Evolutionary conservation across 1,140 invertebrate species (phyloP).

Genomic region (Babylonia areolata): DNA sequence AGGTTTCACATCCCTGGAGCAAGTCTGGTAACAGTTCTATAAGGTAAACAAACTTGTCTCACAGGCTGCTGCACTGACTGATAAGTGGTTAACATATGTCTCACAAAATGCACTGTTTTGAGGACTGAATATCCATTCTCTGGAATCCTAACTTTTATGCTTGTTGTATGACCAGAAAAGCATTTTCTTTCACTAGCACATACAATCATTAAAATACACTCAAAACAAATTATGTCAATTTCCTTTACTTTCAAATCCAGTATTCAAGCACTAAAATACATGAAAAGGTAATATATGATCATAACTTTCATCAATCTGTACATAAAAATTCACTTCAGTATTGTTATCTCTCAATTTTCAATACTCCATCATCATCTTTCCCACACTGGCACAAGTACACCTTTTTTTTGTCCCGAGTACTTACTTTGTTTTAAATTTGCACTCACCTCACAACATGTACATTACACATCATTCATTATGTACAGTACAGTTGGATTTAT

Average conservation of each 20-base stretch:
- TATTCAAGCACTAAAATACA: conserved; percentile 36
- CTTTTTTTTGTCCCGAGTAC: background rate
- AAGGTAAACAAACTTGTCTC: too few relatives aligned
- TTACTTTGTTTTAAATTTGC: background rate
- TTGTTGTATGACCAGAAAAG: too few relatives aligned
- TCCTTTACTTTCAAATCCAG: conserved; percentile 35
- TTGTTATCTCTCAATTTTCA: background rate
- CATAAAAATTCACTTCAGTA: conserved; percentile 20
- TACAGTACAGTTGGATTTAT: conserved; percentile 25
- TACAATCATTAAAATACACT: background rate
- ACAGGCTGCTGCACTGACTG: too few relatives aligned
- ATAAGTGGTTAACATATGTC: too few relatives aligned
- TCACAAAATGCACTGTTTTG: too few relatives aligned
- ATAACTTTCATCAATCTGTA: conserved; percentile 29
- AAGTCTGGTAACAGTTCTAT: too few relatives aligned
- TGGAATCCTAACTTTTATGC: too few relatives aligned
- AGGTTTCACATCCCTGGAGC: too few relatives aligned
- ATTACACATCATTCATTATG: conserved; percentile 18
- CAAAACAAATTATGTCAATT: background rate
- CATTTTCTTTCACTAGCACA: too few relatives aligned
- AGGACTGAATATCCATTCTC: too few relatives aligned
- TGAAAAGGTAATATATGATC: conserved; percentile 19
- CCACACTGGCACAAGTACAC: conserved; percentile 24
- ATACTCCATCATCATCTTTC: background rate
- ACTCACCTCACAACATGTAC: conserved; percentile 1